Base-by-base conservation (phyloP, 2,888 invertebrate genomes). In the Orthosia gracilis region DNA sequence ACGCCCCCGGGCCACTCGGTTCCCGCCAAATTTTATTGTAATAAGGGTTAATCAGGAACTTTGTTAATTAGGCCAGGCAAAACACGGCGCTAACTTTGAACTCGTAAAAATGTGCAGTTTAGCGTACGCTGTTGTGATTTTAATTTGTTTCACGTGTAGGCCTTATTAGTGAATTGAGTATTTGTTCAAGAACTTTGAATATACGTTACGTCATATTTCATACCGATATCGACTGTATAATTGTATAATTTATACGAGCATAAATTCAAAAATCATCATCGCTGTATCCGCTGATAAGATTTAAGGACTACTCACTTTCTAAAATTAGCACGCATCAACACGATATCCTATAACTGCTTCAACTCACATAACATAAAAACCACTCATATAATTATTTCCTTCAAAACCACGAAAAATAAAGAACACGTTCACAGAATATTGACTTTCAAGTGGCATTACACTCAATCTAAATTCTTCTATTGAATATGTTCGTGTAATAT, bases 401-500 rank as follows among this genome's bases (percentile, higher is more conserved):
- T 57, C 7, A 57, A 63, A 64, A 59, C n/a, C 21, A 55, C 4
- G 18, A 77, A 49, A 70, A 82, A 61, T 69, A 55, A 55, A 82
- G 57, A 64, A 58, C 55, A 40, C 23, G 50, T 70, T 71, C 63
- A 47, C 61, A 70, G 69, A 54, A 84, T 85, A 85, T 87, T 84
- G 71, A 80, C 78, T 84, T 88, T 75, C 71, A 77, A 84, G 73
- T 77, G 69, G 75, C 77, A 82, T 84, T 82, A 87, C 82, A 85
- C 75, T 86, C 83, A 87, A 85, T 88, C 77, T 85, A 82, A 80
- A 90, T 89, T 90, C 67, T 88, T 87, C 87, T 85, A 89, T 89
- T 82, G 80, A 80, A 86, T 82, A 83, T 85, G 77, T 77, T 78
- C 73, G 69, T 69, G 74, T 84, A 84, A 84, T 84, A 75, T 81